phyloP scores from a whole-genome alignment of 2,888 invertebrate species.

The Orchesella flavescens region DNA sequence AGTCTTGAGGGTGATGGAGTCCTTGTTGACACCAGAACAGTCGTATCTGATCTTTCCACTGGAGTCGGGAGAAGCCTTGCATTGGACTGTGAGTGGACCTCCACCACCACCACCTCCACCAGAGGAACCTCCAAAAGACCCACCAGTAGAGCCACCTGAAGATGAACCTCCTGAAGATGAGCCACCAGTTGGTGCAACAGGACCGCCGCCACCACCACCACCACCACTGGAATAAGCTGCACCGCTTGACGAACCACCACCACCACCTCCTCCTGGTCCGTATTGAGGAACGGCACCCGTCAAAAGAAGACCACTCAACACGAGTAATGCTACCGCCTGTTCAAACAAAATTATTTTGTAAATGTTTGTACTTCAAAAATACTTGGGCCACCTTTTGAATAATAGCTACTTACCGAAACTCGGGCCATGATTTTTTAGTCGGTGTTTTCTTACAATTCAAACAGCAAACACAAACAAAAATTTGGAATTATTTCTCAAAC shows the following conservation, averaged over 20 bases:
- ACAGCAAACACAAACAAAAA: neutral
- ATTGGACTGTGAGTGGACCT: slow-evolving; percentile 44
- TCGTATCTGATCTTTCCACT: slow-evolving; percentile 50
- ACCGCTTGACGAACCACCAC: too few species aligned
- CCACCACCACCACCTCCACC: slow-evolving; percentile 21
- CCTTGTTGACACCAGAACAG: slow-evolving; percentile 54
- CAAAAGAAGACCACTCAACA: slow-evolving; percentile 39
- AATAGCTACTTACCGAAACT: slow-evolving; percentile 53
- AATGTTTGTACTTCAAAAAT: too few species aligned
- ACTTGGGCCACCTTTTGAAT: too few species aligned
- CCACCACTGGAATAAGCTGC: neutral
- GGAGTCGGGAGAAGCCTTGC: slow-evolving; percentile 43
- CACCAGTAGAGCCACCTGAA: neutral
- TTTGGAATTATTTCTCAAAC: neutral
- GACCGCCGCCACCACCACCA: too few species aligned
- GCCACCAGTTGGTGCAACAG: too few species aligned
- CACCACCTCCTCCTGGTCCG: slow-evolving; percentile 9
- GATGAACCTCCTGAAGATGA: too few species aligned
- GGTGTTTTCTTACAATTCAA: neutral
- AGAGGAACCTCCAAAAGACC: too few species aligned
- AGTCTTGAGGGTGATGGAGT: slow-evolving; percentile 52
- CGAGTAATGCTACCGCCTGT: slow-evolving; percentile 23
- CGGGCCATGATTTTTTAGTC: slow-evolving; percentile 32
- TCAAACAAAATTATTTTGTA: too few species aligned
- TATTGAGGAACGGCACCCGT: slow-evolving; percentile 48